These are phyloP conservation scores for Arvicola amphibius DNA, from an alignment of 2,797 vertebrate species.

Conservation along the genomic window DNA sequence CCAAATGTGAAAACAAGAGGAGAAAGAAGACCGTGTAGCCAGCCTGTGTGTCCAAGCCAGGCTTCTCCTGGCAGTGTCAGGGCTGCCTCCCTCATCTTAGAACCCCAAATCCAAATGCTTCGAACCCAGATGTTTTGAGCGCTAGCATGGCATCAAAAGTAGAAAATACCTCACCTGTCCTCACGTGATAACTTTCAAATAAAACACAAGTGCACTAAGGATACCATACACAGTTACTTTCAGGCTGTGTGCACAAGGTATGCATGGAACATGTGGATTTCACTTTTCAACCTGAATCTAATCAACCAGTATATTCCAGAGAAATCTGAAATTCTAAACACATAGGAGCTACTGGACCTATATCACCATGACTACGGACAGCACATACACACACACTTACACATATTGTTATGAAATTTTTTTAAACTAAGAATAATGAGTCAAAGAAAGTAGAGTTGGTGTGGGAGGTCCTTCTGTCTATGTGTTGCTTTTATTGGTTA, in stretches of 20 bases:
- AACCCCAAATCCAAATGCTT: not conserved
- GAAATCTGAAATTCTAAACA: not conserved
- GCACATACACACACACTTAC: not conserved
- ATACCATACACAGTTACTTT: too few relatives aligned
- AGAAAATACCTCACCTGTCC: not conserved
- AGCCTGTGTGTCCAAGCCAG: not conserved
- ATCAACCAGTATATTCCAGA: not conserved
- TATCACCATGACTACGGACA: not conserved
- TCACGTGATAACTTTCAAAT: not conserved
- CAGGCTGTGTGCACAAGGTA: not conserved
- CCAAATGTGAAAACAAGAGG: not conserved
- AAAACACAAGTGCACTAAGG: not conserved
- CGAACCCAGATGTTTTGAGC: not conserved
- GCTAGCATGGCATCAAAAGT: not conserved
- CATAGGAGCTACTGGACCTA: not conserved
- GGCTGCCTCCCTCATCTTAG: not conserved
- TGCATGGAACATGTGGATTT: not conserved
- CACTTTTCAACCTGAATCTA: not conserved
- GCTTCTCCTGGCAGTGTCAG: not conserved
- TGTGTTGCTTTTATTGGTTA: too few relatives aligned
- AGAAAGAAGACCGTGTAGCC: not conserved
- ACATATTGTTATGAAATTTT: not conserved
- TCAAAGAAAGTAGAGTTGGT: not conserved
- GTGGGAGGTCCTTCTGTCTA: too few relatives aligned
- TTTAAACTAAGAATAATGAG: constrained; percentile 3